Evolutionary conservation across 2,113 vertebrate genomes (phyloP), one percentile per base, ranked within the genome.

Genomic region (Chauna torquata): DNA sequence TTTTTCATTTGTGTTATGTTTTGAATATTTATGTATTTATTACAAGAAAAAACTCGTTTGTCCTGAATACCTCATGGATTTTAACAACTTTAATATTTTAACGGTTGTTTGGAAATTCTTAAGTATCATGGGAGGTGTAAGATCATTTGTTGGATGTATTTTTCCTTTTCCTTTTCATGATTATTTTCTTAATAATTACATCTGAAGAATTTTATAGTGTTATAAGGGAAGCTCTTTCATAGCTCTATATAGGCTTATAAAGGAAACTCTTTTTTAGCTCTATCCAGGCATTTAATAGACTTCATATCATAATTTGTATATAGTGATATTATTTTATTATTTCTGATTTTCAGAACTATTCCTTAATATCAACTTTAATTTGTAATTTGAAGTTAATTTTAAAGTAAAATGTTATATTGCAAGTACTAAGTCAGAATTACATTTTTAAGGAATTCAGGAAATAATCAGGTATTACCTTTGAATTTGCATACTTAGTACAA

Each of bases 31-130:
- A 64, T 38, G 14, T 49, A 68, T 24, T 23, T n/a, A 19, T 2
- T 71, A 23, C 27, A 59, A 62, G n/a, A 68, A 61, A 75, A 80
- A 23, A 0, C 0, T 1, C 0, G 11, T 59, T 77, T 77, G 79
- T 77, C 32, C 30, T 58, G 28, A 77, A 65, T 42, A 44, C 2
- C 3, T 84, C 16, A 38, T 25, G 5, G 49, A 50, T 74, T 62
- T 62, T 23, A 57, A 34, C 45, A 42, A 59, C 7, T 58, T 17
- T 64, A 64, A 27, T 25, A 28, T 18, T 55, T 59, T 13, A 70
- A 82, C 2, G 85, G 42, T 27, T 68, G 13, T 68, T 84, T 14
- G 22, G 30, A 40, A 82, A 59, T 11, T 4, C 17, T 79, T 18
- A 45, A 40, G 12, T 28, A 88, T 11, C 3, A 7, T 15, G 52